Percentiles rank a stretch among this genome's conserved stretches.
Conservation (phyloP, 1,140 invertebrate species). For the Phortica variegata region DNA sequence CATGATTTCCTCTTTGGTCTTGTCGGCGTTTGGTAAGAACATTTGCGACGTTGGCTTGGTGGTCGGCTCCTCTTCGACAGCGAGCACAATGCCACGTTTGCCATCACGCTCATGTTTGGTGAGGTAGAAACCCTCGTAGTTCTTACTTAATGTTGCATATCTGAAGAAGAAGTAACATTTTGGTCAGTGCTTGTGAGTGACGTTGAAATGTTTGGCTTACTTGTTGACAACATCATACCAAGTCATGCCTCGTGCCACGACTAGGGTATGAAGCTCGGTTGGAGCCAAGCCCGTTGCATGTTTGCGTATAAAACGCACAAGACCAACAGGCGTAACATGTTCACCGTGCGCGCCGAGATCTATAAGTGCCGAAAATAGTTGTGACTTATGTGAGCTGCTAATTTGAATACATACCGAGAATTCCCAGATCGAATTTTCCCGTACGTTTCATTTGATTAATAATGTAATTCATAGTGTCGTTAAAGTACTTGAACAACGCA, state of each 20-base stretch:
- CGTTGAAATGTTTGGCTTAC: constrained; percentile 32
- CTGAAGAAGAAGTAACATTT: constrained; percentile 2
- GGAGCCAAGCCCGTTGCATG: constrained; percentile 87
- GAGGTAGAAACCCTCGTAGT: constrained; percentile 33
- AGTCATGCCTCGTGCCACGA: constrained; percentile 86
- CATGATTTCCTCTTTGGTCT: no score
- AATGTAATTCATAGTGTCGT: constrained; percentile 85
- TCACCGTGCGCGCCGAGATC: constrained; percentile 90
- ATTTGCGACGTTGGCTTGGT: neutral
- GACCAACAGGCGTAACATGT: constrained; percentile 73
- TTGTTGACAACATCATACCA: constrained; percentile 83
- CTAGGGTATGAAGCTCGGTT: constrained; percentile 86
- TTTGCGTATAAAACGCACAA: constrained; percentile 76
- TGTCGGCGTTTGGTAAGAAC: constrained; percentile 4
- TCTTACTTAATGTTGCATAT: constrained; percentile 16
- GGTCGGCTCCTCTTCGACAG: neutral
- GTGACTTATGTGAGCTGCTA: neutral
- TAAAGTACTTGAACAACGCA: constrained; percentile 95
- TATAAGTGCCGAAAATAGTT: constrained; percentile 7
- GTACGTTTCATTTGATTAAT: constrained; percentile 77
- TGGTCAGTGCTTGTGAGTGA: no score
- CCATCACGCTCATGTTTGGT: constrained; percentile 21
- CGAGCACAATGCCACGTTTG: neutral
- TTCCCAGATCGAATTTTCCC: constrained; percentile 84
- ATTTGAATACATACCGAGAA: constrained; percentile 61